Conservation (phyloP, 2,797 vertebrate genomes). For the Siniperca undulata region DNA sequence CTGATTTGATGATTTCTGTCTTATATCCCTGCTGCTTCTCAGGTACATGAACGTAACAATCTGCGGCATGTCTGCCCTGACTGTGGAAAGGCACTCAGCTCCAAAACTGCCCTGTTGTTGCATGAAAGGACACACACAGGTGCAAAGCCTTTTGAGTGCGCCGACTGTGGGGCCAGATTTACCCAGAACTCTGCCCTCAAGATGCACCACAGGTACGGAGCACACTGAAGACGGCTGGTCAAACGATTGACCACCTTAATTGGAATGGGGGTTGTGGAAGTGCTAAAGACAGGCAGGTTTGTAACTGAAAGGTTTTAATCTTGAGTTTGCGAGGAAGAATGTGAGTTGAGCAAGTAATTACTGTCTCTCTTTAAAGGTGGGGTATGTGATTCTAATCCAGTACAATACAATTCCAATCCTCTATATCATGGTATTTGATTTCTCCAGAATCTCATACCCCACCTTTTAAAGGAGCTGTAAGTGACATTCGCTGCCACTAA, state of each 20-base stretch:
- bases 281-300: background rate
- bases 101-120: slow-evolving; percentile 91
- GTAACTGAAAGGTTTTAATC: background rate
- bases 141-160: slow-evolving; percentile 91
- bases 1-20: background rate
- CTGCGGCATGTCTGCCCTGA: slow-evolving; percentile 89
- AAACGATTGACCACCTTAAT: too few species aligned
- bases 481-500: too few species aligned
- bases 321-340: background rate
- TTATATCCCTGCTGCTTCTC: background rate
- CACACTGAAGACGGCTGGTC: background rate
- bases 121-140: slow-evolving; percentile 96
- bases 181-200: slow-evolving; percentile 97
- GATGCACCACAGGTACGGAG: slow-evolving; percentile 93
- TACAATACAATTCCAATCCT: too few species aligned
- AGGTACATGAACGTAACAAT: slow-evolving; percentile 93
- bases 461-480: background rate
- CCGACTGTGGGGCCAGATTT: slow-evolving; percentile 91
- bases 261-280: background rate
- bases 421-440: too few species aligned
- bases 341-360: background rate
- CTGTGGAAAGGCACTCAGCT: slow-evolving; percentile 96
- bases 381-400: too few species aligned
- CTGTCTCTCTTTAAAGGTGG: background rate
- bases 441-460: too few species aligned